Evolutionary conservation across 2,888 invertebrate species (phyloP), one percentile per base, ranked within the genome.

Genomic region (Nycteola revayana): DNA sequence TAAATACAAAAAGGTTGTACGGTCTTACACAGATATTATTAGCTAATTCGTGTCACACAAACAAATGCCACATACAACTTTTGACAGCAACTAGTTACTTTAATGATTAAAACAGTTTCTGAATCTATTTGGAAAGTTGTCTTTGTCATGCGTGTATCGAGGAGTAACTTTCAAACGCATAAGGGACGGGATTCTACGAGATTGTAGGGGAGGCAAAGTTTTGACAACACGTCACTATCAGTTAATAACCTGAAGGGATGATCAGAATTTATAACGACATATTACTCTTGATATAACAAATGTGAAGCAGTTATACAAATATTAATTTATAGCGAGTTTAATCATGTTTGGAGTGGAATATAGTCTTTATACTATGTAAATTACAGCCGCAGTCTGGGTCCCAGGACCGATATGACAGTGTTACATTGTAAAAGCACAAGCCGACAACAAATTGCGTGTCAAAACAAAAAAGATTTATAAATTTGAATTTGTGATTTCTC

Each of bases 171-270:
- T 81, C 73, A 73, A 76, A 79, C 72, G 77, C 79, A 83, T 82
- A 75, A 74, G 82, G 79, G 80, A 76, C 61, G 57, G 67, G 69
- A 71, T 70, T 68, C 62, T 60, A 55, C 44, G 57, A 72, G 69
- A 76, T 72, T 70, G 65, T 52, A 61, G 61, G 60, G 64, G 62
- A 50, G 63, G 66, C 51, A 63, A 83, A 84, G 75, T 86, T 85
- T 76, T 75, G 78, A 80, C 75, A 78, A 66, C 70, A 74, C 68
- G 83, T 84, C 84, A 85, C 82, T 84, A 83, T 80, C 85, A 83
- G 80, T 73, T 80, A 81, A 77, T 81, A 76, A 72, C 68, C 66
- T 66, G 60, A 52, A 59, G 66, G 66, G 66, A 63, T 69, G 69
- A 73, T 76, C 67, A 68, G 74, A 79, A 78, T 79, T 70, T 69